Base-by-base conservation (phyloP, 92 coral and sea anemone genomes). In the Siderastrea radians region DNA sequence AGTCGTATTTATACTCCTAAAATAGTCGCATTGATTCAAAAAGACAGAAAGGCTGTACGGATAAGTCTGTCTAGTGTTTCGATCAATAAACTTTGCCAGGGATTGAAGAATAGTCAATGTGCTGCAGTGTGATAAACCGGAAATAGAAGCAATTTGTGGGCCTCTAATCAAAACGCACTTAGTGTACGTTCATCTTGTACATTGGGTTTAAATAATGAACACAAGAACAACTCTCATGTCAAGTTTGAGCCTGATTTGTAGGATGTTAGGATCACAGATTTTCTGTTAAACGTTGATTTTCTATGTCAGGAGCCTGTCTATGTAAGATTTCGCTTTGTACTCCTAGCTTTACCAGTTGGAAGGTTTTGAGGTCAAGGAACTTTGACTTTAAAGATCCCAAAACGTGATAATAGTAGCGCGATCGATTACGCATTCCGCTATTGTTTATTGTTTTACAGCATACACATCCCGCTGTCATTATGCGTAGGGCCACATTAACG, bases 321-420 rank as follows among this genome's bases (percentile, higher is more conserved):
- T 13, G 19, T 61, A 61, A 14, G 26, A 14, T 57, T 43, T 12
- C 47, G 48, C 38, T 51, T 52, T 76, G 52, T 72, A n/a, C 16
- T 59, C 47, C 19, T 10, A 43, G 9, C 43, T 38, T 67, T 67
- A 49, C 50, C 38, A 26, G n/a, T 58, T 73, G 48, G 63, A 26
- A 19, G 64, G 9, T 52, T 26, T 15, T 6, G 44, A 77, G 81
- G 81, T 77, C 81, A 77, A 55, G 14, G 38, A 61, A 61, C 8
- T 10, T 59, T 77, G 68, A 60, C 81, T 77, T 44, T 43, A 11
- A 45, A 44, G 55, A 59, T 60, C 38, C 44, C 50, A 14, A 16
- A 77, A 58, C 55, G 81, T 59, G 68, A 77, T 46, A 14, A 14
- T 58, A 8, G 67, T n/a, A 49, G 13, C n/a, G 59, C 11, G 68